Evolutionary conservation across 2,888 invertebrate genomes (phyloP), one percentile per base, ranked within the genome.

Genomic region (Tridacna gigas): DNA sequence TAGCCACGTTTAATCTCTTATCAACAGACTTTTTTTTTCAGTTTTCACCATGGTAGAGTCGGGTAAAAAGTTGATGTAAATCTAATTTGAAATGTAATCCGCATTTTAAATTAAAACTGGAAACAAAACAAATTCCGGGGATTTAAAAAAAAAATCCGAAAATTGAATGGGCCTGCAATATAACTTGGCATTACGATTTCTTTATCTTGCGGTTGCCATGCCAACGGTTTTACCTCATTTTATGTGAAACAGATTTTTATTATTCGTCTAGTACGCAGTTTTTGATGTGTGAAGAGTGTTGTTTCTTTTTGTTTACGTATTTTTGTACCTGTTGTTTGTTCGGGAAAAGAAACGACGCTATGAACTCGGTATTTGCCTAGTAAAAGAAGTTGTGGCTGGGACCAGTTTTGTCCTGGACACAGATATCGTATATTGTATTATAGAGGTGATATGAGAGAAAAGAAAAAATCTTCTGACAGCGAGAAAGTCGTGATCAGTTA

Each of bases 241-340:
- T 82, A 82, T 82, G 78, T 63, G 78, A 82, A 82, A 78, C 82
- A 78, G 78, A 82, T 82, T 82, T 63, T 82, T 77, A 82, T 78
- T 65, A 76, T 65, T 76, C 25, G 48, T 76, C 28, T 18, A 37
- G 63, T 65, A 66, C 45, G 61, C 26, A 11, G 28, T n/a, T 11
- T 26, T 60, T 71, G 71, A 47, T 71, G 71, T 71, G 22, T n/a
- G n/a, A 48, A 71, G 18, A 15, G 20, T 22, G 20, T 20, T 25
- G 63, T 71, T 71, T n/a, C n/a, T n/a, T 69, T 71, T 47, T 71
- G 71, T 71, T 71, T 71, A 71, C 71, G 47, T 71, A 37, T 37
- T 67, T 67, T 25, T 67, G 28, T 67, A 28, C 67, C 56, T 56
- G 56, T 18, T n/a, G 56, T 20, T 56, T 20, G 56, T 18, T 20